phyloP scores from a whole-genome alignment of 2,797 vertebrate genomes.

The Neostethus bicornis region DNA sequence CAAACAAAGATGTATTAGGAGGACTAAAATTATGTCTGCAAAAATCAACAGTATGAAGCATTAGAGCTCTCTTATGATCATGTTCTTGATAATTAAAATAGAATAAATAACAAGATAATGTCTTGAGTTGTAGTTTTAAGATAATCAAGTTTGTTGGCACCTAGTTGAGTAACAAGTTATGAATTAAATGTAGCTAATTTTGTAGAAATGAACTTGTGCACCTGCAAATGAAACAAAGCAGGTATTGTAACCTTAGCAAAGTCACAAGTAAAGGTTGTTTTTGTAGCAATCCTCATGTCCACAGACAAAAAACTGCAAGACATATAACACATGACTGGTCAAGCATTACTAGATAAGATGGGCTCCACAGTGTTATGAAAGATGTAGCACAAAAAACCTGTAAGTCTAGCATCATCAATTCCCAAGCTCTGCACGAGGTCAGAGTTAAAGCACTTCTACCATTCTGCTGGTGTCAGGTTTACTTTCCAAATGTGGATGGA shows the following conservation, averaged over 20 bases:
- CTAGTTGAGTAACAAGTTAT: no score
- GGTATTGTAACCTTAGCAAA: conserved; percentile 7
- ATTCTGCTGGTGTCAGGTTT: conserved; percentile 61
- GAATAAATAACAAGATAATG: no score
- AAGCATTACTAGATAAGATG: conserved; percentile 17
- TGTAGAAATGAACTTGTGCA: conserved; percentile 11
- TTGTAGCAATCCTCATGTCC: conserved; percentile 18
- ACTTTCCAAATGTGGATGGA: conserved; percentile 71
- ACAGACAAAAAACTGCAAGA: conserved; percentile 11
- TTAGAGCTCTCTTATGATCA: no score
- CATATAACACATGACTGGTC: conserved; percentile 34
- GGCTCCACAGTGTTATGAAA: conserved; percentile 29
- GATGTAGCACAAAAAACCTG: conserved; percentile 37
- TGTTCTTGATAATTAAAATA: no score
- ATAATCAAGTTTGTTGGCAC: no score
- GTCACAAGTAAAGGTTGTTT: conserved; percentile 14
- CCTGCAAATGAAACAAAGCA: conserved; percentile 26
- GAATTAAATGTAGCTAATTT: conserved; percentile 9
- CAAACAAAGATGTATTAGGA: no score
- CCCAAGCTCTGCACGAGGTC: conserved; percentile 38
- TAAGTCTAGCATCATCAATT: conserved; percentile 35
- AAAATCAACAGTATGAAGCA: no score
- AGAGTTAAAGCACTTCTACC: conserved; percentile 62
- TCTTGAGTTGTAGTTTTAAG: no score
- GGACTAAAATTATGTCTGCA: no score